Conservation (phyloP, 2,113 vertebrate genomes). For the Poecilia latipinna region DNA sequence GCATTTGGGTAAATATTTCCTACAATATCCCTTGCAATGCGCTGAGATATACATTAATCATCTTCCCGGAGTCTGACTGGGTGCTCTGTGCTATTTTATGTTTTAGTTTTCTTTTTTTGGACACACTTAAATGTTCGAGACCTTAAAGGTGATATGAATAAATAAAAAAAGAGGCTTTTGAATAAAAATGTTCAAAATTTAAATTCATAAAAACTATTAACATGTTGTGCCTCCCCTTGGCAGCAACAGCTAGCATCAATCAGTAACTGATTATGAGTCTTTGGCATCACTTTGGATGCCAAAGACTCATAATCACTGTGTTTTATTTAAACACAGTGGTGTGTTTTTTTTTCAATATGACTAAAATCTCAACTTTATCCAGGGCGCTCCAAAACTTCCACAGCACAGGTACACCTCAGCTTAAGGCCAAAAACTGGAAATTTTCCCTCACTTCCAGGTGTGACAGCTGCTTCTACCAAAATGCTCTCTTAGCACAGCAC, state of each 20-base stretch:
- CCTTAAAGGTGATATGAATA: background rate
- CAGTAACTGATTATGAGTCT: constrained; percentile 22
- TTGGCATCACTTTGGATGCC: background rate
- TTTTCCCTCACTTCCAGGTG: too few species aligned
- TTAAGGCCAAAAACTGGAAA: too few species aligned
- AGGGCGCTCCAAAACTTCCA: background rate
- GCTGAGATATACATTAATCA: constrained; percentile 28
- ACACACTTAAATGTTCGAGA: background rate
- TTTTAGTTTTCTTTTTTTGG: background rate
- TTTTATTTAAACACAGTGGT: background rate
- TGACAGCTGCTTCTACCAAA: too few species aligned
- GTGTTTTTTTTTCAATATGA: background rate
- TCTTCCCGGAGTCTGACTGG: constrained; percentile 3
- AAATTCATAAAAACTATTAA: background rate
- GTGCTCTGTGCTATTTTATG: constrained; percentile 27
- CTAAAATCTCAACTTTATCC: too few species aligned
- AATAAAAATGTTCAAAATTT: too few species aligned
- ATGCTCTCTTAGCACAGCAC: too few species aligned
- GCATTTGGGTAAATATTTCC: constrained; percentile 40
- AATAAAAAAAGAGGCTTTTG: too few species aligned
- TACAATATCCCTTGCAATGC: constrained; percentile 33
- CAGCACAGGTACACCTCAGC: background rate
- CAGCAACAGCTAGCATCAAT: constrained; percentile 7
- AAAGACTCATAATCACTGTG: too few species aligned
- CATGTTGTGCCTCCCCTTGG: background rate